phyloP scores from a whole-genome alignment of 2,888 invertebrate species.

The Melinaea menophilus region DNA sequence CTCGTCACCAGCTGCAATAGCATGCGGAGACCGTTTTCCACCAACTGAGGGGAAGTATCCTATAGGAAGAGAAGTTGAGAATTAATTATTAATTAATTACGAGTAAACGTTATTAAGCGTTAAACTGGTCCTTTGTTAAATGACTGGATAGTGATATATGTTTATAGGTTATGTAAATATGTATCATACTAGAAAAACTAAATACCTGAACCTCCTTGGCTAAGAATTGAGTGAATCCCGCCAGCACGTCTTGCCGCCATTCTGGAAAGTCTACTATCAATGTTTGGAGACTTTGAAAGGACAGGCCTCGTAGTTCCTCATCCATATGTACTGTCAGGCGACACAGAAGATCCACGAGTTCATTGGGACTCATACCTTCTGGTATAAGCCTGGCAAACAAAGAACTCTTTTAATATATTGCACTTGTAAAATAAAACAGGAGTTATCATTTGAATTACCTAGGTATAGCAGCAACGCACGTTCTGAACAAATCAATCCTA shows the following conservation, averaged over 20 bases:
- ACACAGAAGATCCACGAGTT: conserved; percentile 95
- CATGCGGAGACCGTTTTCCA: conserved; percentile 96
- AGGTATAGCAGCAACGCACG: conserved; percentile 99
- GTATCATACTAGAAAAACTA: no score
- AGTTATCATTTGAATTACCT: conserved; percentile 43
- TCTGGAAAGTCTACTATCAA: conserved; percentile 97
- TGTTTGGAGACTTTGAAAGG: conserved; percentile 96
- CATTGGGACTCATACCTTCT: conserved; percentile 96
- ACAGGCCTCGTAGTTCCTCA: conserved; percentile 95
- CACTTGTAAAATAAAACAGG: background rate
- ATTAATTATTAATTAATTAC: no score
- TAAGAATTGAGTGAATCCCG: conserved; percentile 96
- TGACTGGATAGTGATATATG: no score
- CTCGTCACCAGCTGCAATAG: conserved; percentile 93
- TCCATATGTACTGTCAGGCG: conserved; percentile 98
- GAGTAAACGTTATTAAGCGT: no score
- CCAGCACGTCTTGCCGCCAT: conserved; percentile 97
- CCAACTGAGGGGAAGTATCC: conserved; percentile 91
- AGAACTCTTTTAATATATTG: background rate
- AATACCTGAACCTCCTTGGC: conserved; percentile 89
- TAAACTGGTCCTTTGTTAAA: no score
- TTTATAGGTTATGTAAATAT: no score
- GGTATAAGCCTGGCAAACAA: conserved; percentile 87
- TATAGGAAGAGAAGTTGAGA: conserved; percentile 40
- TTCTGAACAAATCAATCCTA: conserved; percentile 97